Conservation (phyloP, 1,140 invertebrate species). For the Sweltsa coloradensis region DNA sequence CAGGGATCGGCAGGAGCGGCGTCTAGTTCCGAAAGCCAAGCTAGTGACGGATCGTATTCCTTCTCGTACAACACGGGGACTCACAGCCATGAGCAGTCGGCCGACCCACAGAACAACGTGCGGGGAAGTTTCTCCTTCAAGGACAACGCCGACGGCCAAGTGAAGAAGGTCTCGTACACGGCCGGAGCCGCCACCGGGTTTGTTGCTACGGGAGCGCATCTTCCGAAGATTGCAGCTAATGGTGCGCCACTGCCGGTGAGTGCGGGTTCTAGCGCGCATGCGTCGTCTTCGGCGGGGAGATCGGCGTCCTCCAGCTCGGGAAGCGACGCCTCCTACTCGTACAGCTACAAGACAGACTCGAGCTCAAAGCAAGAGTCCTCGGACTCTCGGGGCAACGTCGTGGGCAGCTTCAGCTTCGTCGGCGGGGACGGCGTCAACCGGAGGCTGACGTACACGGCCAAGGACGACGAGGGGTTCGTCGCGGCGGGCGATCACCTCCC, state of each 20-base stretch:
- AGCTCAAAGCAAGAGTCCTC: conserved; percentile 17
- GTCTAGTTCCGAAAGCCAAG: too few species aligned
- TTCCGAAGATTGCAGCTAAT: conserved; percentile 2
- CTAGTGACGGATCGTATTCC: conserved; percentile 20
- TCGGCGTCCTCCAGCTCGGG: background rate
- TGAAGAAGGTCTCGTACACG: conserved; percentile 8
- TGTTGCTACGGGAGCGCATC: conserved; percentile 8
- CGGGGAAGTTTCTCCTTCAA: conserved; percentile 19
- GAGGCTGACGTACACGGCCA: conserved; percentile 15
- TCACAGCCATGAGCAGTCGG: conserved; percentile 17
- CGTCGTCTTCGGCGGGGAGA: background rate
- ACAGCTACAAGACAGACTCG: conserved; percentile 17
- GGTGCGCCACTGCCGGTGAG: too few species aligned
- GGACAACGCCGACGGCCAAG: conserved; percentile 11
- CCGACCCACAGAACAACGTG: conserved; percentile 20
- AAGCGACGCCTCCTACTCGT: conserved; percentile 20
- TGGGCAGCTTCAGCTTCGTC: conserved; percentile 18
- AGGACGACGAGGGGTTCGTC: conserved; percentile 16
- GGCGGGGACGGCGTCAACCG: conserved; percentile 12
- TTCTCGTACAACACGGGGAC: conserved; percentile 18
- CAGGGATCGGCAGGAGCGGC: background rate
- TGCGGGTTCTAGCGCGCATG: background rate
- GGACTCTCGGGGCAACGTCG: conserved; percentile 18
- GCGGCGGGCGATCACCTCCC: conserved; percentile 13
- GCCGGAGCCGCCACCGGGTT: conserved; percentile 14